Evolutionary conservation across 2,113 vertebrate species (phyloP), one percentile per base, ranked within the genome.

Genomic region (Amazona guildingii): DNA sequence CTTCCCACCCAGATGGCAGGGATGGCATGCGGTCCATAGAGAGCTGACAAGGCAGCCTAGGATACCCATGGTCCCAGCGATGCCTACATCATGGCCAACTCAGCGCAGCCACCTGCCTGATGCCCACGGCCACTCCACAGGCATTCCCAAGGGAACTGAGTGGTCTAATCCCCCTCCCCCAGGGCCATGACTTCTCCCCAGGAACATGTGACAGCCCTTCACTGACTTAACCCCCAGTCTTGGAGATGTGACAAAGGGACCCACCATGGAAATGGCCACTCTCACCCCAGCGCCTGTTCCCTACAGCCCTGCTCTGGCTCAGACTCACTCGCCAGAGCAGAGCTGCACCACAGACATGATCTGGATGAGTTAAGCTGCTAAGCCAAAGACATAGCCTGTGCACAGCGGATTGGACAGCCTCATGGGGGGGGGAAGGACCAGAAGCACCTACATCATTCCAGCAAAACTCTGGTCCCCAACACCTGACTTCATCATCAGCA

Each of bases 351-450:
- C 0, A 1, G 82, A 41, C 31, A n/a, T 1, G 3, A 76, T 20
- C 17, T 0, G 0, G 48, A n/a, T 0, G 0, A 74, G 88, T 54
- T 33, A 49, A 68, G 59, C 31, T 54, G 67, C 43, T 62, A 62
- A 35, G 46, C 19, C 68, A 44, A 66, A 29, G 11, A 49, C 15
- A 55, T 2, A 1, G 1, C 41, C 62, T 5, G 0, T 17, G 59
- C 25, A 55, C 64, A 82, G 37, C 0, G 0, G 66, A 39, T 48
- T 2, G 4, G 37, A 48, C 1, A 3, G 13, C 29, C 24, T 51
- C 51, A 9, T 7, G n/a, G 14, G 43, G 16, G 43, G 16, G 28
- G 17, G 21, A 64, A 85, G 48, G 33, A 92, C 17, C 81, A 91
- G 69, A 43, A 57, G 9, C 39, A 90, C 8, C 25, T 11, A 4